Evolutionary conservation across 1,140 invertebrate species (phyloP), one percentile per base, ranked within the genome.

Genomic region (Bilobella aurantiaca): DNA sequence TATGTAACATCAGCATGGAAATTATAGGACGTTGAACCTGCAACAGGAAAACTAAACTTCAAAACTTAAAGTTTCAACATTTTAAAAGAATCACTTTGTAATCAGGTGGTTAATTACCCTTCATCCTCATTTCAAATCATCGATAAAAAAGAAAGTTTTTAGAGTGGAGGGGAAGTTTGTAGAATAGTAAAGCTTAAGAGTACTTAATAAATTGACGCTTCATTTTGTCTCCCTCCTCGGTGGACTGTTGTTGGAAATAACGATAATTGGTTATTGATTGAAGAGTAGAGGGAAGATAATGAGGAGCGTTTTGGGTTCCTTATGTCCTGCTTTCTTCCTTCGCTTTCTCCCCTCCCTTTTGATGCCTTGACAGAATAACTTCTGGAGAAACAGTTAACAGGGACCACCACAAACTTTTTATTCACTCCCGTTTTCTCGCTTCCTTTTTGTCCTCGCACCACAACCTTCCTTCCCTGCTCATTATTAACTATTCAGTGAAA

Each of bases 381-480:
- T 53, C 25, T 53, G 12, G 27, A 16, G 23, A 23, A 57, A 27
- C 8, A 27, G 5, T 12, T 21, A 23, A 29, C 5, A 8, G 28
- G 31, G 58, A 59, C n/a, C n/a, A n/a, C n/a, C 5, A 59, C 8
- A 59, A 32, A 27, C 62, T 64, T 53, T 32, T 62, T 47, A 34
- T 37, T 27, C 42, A 23, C 27, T 21, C 21, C 23, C 27, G 25
- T 59, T 31, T 18, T 8, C 32, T 37, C 29, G 59, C 14, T 34
- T 28, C 8, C 59, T 62, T 49, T 62, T 5, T 21, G 8, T 18
- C 34, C 18, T 42, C 18, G 34, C 34, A 42, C 18, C n/a, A n/a
- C n/a, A n/a, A n/a, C 34, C 18, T 42, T 23, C 3, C 14, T 23
- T 14, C 49, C 21, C 5, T 53, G 49, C 49, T 53, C 49, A 23